Evolutionary conservation across 2,888 invertebrate genomes (phyloP).

Genomic region (Rhingia campestris): DNA sequence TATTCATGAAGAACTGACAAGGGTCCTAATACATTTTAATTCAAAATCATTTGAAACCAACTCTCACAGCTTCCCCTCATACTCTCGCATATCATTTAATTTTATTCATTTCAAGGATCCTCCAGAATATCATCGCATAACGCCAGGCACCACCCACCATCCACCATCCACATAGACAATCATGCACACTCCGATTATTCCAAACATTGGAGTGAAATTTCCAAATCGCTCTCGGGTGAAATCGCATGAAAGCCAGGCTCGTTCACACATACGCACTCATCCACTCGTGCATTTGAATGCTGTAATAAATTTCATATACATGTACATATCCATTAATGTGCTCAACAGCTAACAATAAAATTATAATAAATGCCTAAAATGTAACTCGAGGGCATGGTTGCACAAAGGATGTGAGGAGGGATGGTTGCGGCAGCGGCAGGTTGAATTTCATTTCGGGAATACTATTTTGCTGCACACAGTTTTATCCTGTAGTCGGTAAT

Average conservation of each 20-base stretch:
- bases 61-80: slow-evolving; percentile 16
- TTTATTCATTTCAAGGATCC: slow-evolving; percentile 64
- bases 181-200: slow-evolving; percentile 69
- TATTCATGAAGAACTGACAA: slow-evolving; percentile 65
- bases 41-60: slow-evolving; percentile 63
- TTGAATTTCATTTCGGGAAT: not conserved
- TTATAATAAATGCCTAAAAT: slow-evolving; percentile 58
- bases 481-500: not conserved
- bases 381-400: not conserved
- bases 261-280: slow-evolving; percentile 21
- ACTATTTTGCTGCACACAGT: slow-evolving; percentile 20
- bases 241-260: slow-evolving; percentile 56
- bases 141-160: not conserved
- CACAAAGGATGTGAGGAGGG: not conserved
- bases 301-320: slow-evolving; percentile 65
- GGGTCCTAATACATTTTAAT: slow-evolving; percentile 69
- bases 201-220: slow-evolving; percentile 62
- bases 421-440: not conserved
- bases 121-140: not conserved
- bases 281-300: slow-evolving; percentile 62
- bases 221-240: slow-evolving; percentile 60
- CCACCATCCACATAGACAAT: slow-evolving; percentile 37
- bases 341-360: slow-evolving; percentile 69
- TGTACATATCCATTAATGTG: slow-evolving; percentile 54
- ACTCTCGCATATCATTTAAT: slow-evolving; percentile 60